Evolutionary conservation across 2,888 invertebrate genomes (phyloP), one percentile per base, ranked within the genome.

Genomic region (Pherbina coryleti): DNA sequence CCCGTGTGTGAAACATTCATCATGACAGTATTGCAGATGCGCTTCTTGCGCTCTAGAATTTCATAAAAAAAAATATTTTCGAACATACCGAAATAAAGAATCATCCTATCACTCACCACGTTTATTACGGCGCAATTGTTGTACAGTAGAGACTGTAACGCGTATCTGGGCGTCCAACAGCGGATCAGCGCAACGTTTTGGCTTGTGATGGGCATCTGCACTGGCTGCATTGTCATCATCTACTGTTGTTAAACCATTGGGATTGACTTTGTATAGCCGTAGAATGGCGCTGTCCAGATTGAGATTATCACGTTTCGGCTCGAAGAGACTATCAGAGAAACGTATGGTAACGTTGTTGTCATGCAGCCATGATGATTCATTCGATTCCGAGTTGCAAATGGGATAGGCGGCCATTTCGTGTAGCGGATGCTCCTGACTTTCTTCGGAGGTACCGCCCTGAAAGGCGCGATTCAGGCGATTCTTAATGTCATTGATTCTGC

Each of bases 371-470:
- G 86, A 84, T 0, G 84, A 82, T 14, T 83, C 85, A 75, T 85
- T 88, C 9, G 87, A 87, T 67, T 88, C 88, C 5, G 85, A 85
- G 80, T 85, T 88, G 78, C 89, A 89, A 11, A 86, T 84, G 25
- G 89, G 89, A 83, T 88, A 89, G 19, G 88, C 90, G 19, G 90
- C 89, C 85, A 86, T 88, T 80, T 88, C 89, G 78, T 89, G 88
- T 17, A 84, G 79, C 0, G 87, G 83, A 72, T 84, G 82, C 22
- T 86, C 85, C 25, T 83, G 84, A 77, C 79, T 82, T 64, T 84
- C 85, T 28, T 80, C 83, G 0, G 83, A 83, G 44, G 82, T 83
- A 62, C 81, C 82, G 64, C 81, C 83, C 77, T 83, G 83, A 31
- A 89, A 85, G 44, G 87, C 88, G 53, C 82, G 83, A 37, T 84